Percentiles rank a stretch among this genome's conserved stretches.
Conservation (phyloP, 2,797 vertebrate species). For the Mus spretus region DNA sequence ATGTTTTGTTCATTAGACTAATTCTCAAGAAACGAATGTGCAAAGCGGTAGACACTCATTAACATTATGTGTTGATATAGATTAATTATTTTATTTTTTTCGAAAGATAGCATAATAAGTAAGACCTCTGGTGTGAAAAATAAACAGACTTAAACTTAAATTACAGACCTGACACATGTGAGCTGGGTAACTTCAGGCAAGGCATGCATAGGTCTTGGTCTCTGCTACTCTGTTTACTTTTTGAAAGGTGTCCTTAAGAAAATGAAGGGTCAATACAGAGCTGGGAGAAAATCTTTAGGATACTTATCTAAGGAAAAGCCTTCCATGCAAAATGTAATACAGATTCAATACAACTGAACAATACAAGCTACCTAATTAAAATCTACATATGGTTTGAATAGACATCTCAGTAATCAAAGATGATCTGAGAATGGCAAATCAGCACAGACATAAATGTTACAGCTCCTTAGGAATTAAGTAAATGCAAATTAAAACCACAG, state of each 20-base stretch:
- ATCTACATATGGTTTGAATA: not conserved
- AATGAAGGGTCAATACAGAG: not conserved
- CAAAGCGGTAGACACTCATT: not conserved
- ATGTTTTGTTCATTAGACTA: not conserved
- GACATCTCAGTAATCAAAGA: not conserved
- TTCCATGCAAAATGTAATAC: not conserved
- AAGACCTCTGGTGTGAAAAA: not conserved
- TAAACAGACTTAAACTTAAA: not conserved
- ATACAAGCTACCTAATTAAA: not conserved
- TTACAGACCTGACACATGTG: not conserved
- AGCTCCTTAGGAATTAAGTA: not conserved
- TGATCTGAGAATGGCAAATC: not conserved
- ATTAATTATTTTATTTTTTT: not conserved
- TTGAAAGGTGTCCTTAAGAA: conserved; percentile 8
- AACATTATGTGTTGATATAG: not conserved
- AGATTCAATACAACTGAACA: not conserved
- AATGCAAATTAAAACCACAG: not conserved
- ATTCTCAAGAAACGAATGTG: not conserved
- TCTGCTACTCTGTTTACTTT: not conserved
- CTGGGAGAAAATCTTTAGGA: not conserved
- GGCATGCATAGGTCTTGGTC: not conserved
- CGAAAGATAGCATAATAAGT: not conserved
- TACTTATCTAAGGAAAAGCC: not conserved
- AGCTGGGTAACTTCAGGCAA: not conserved
- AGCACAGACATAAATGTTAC: conserved; percentile 18